phyloP scores from a whole-genome alignment of 2,113 vertebrate species.

The Falco punctatus region DNA sequence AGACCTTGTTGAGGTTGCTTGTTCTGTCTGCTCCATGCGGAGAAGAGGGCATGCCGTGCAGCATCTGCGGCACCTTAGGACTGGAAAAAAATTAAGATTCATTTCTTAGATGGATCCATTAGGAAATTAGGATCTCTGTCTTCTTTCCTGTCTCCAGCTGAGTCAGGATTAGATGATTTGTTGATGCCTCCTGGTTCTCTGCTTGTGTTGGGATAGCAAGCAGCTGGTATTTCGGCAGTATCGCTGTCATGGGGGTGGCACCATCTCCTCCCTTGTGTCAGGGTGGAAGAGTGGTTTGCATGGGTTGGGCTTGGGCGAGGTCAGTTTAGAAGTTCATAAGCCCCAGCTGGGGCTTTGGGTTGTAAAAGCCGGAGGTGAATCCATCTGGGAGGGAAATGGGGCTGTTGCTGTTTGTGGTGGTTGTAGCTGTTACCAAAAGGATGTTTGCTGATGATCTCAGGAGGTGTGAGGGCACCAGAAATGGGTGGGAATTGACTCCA shows the following conservation, averaged over 20 bases:
- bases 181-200: not conserved
- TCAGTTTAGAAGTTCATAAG: not conserved
- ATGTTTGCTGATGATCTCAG: not conserved
- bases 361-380: not conserved
- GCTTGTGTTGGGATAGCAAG: too few species aligned
- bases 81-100: not conserved
- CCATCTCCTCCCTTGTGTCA: not conserved
- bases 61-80: not conserved
- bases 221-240: not conserved
- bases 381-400: not conserved
- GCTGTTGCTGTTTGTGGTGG: accelerated
- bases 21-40: not conserved
- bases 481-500: not conserved
- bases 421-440: not conserved
- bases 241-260: not conserved
- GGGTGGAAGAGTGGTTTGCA: accelerated
- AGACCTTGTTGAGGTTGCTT: accelerated
- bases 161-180: not conserved
- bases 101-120: not conserved
- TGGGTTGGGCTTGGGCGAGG: not conserved
- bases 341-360: not conserved
- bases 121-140: not conserved
- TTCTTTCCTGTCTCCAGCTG: not conserved
- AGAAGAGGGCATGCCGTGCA: accelerated
- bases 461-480: not conserved